Base-by-base conservation (phyloP, 2,797 vertebrate genomes). In the Artibeus jamaicensis region DNA sequence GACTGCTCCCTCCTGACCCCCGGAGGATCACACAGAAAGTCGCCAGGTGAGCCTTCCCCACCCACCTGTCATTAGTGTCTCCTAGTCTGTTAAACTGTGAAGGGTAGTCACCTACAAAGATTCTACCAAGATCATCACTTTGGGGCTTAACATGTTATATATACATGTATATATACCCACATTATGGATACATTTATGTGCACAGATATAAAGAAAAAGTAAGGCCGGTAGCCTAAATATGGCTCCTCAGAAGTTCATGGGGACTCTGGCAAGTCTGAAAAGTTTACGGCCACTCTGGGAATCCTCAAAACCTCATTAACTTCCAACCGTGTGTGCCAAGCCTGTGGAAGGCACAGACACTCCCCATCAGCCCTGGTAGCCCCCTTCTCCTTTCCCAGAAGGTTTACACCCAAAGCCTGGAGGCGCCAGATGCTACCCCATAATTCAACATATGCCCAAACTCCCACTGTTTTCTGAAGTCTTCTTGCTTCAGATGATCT, bases 121-220 rank as follows among this genome's bases (percentile, higher is more conserved):
- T 53, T 92, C 39, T 71, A 71, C n/a, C 39, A 95, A 91, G 34
- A 76, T 37, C 34, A 21, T 55, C 2, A 70, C 71, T 42, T 82
- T 91, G 10, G 16, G 73, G 18, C 70, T 93, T 86, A 88, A 71
- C 76, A 79, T 74, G 9, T 46, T 89, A 44, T 12, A 39, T 11
- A 46, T 9, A 67, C 8, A 65, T 26, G 5, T 2, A 39, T 2
- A 46, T 2, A 22, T 0, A 39, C 9, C 65, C 6, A 77, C 2
- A 73, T 62, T 53, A 62, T 50, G 3, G 32, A 48, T 50, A 48
- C 14, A n/a, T 62, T 78, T 88, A 57, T 32, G 3, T 48, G 16
- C 14, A 71, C 3, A 77, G n/a, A 93, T 50, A 85, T 14, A 81
- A 92, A 92, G 29, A 82, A 95, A 92, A 90, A 73, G 46, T 62